Evolutionary conservation across 2,888 invertebrate genomes (phyloP), one percentile per base, ranked within the genome.

Genomic region (Automeris io): DNA sequence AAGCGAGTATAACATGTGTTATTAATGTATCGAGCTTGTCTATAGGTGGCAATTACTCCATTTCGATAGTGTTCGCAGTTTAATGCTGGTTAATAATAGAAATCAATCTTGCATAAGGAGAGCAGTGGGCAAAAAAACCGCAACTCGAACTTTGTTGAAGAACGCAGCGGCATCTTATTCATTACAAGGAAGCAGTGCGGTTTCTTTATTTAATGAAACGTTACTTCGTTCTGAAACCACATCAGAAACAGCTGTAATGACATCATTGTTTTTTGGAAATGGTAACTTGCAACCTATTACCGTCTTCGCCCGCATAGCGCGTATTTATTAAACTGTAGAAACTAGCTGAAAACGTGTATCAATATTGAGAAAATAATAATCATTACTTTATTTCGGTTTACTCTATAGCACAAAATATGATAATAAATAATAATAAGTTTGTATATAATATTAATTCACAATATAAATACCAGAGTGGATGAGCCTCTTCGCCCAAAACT

Each of bases 121-220:
- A 78, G 65, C 70, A 66, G 58, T 61, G 58, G 61, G 59, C 64
- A 76, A 80, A 79, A 75, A 74, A 77, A 60, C 77, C 75, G 71
- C 75, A 77, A 76, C 70, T 70, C 72, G 70, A 79, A 80, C 71
- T 72, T 72, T 58, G 70, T 63, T 61, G 65, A 62, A 58, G 58
- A 64, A 56, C 57, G 64, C 61, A n/a, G n/a, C n/a, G n/a, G n/a
- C 68, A 57, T 70, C 64, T 71, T 72, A 75, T 78, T 78, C 70
- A 74, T 71, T 76, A 72, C 60, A 55, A 46, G 55, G 58, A 57
- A 71, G 57, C 63, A 50, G 64, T 74, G 76, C 66, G 76, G 79
- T 77, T 75, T 64, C 53, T 61, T 71, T 74, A 70, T 76, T 76
- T 72, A 74, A 76, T 74, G 66, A 74, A 80, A 77, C 69, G 69